Conservation (phyloP, 2,888 invertebrate genomes). For the Digitonthophagus gazella region DNA sequence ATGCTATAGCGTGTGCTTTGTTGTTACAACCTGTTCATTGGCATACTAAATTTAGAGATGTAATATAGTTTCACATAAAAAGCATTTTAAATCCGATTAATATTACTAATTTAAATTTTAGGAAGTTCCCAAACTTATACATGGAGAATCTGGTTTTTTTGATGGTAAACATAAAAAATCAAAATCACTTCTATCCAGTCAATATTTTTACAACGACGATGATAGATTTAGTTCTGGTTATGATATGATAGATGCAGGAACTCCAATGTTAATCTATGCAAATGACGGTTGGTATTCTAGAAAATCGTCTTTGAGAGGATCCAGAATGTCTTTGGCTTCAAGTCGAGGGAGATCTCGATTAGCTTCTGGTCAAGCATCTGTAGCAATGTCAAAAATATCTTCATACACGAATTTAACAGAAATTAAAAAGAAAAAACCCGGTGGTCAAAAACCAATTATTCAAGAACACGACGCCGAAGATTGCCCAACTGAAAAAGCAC, state of each 20-base stretch:
- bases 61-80: neutral
- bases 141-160: conserved; percentile 26
- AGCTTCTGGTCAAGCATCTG: conserved; percentile 37
- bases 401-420: conserved; percentile 41
- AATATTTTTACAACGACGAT: conserved; percentile 64
- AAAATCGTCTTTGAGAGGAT: conserved; percentile 43
- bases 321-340: conserved; percentile 50
- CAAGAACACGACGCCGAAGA: conserved; percentile 38
- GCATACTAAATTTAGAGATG: conserved; percentile 59
- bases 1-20: conserved; percentile 65
- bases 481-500: conserved; percentile 48
- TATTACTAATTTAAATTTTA: conserved; percentile 4
- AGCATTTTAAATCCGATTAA: neutral
- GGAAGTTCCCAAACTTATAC: conserved; percentile 20
- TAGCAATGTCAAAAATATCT: conserved; percentile 50
- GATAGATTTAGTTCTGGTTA: conserved; percentile 62
- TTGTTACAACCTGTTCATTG: conserved; percentile 73
- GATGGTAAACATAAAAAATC: conserved; percentile 45
- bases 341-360: conserved; percentile 44
- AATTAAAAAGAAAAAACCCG: conserved; percentile 35
- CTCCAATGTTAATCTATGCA: conserved; percentile 65
- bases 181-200: conserved; percentile 59
- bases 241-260: conserved; percentile 64
- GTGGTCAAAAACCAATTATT: conserved; percentile 36
- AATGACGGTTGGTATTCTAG: conserved; percentile 64